phyloP scores from a whole-genome alignment of 1,140 invertebrate species.

The Diabrotica virgifera region DNA sequence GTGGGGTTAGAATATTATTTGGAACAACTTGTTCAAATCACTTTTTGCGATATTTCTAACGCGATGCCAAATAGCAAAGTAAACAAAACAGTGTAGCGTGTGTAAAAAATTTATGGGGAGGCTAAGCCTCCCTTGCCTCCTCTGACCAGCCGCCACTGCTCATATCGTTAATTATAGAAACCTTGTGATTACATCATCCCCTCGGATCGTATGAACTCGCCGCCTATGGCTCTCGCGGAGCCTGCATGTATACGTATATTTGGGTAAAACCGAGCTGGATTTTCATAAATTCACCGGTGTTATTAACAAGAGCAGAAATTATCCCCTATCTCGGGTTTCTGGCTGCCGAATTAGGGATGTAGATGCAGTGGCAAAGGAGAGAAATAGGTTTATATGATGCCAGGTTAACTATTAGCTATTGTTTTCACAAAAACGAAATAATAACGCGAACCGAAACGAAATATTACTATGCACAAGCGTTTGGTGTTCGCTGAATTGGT shows the following conservation, averaged over 20 bases:
- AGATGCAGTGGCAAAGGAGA: background rate
- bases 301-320: conserved; percentile 3
- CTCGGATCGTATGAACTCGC: background rate
- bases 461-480: no score
- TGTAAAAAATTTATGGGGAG: no score
- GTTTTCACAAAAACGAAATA: background rate
- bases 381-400: background rate
- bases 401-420: background rate
- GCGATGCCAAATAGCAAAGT: no score
- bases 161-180: no score
- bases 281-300: background rate
- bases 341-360: background rate
- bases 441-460: no score
- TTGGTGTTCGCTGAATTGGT: no score
- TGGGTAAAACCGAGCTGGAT: background rate
- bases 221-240: background rate
- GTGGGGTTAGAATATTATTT: no score
- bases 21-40: no score
- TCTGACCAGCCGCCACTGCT: no score
- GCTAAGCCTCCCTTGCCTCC: no score
- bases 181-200: background rate
- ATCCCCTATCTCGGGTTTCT: background rate
- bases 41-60: no score
- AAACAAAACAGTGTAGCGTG: no score
- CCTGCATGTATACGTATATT: background rate